Evolutionary conservation across 2,797 vertebrate species (phyloP).

Genomic region (Fistularia commersonii): DNA sequence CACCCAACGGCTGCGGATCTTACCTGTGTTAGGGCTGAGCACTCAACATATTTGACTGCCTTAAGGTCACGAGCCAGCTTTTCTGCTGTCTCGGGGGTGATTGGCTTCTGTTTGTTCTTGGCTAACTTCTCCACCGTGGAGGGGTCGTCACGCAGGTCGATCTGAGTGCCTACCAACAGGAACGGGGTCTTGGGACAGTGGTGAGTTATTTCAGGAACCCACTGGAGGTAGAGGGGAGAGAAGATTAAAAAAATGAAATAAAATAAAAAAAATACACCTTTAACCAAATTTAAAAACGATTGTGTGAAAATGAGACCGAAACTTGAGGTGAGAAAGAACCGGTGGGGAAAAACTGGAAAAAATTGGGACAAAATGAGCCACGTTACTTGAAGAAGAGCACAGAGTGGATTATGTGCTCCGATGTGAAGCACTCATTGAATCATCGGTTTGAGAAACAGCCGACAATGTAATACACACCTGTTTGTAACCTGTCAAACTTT

Average conservation of each 20-base stretch:
- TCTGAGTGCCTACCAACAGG: conserved; percentile 81
- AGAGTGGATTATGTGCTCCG: too few relatives aligned
- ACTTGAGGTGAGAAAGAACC: too few relatives aligned
- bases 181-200: conserved; percentile 83
- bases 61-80: conserved; percentile 79
- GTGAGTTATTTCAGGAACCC: conserved; percentile 80
- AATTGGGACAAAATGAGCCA: too few relatives aligned
- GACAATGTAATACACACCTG: too few relatives aligned
- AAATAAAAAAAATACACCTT: background rate
- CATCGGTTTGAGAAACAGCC: too few relatives aligned
- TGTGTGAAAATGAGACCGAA: too few relatives aligned
- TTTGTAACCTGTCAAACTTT: too few relatives aligned
- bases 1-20: conserved; percentile 11
- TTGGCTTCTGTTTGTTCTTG: conserved; percentile 82
- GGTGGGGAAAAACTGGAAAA: too few relatives aligned
- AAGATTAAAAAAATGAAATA: background rate
- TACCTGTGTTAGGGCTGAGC: conserved; percentile 80
- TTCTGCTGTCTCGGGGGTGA: conserved; percentile 76
- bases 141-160: conserved; percentile 79
- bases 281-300: background rate
- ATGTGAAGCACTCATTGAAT: too few relatives aligned
- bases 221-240: conserved; percentile 49
- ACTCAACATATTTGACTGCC: conserved; percentile 83
- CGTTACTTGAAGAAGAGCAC: too few relatives aligned
- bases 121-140: conserved; percentile 78